A percentile compares a stretch with the other conserved stretches of the same genome.
phyloP scores from a whole-genome alignment of 2,888 invertebrate genomes.

The Plagodis pulveraria region DNA sequence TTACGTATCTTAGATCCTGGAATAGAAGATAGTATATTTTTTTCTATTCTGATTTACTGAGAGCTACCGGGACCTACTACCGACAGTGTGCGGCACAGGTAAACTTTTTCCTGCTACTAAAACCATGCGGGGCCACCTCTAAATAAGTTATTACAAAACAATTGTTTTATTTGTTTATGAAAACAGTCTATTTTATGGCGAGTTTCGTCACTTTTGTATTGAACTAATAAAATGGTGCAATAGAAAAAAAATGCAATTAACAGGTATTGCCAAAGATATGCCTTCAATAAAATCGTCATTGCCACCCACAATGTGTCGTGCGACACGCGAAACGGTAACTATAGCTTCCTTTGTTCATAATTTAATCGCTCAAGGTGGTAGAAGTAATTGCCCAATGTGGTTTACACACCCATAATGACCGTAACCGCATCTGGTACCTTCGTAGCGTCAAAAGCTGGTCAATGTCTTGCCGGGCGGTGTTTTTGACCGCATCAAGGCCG shows the following conservation, averaged over 20 bases:
- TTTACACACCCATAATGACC: slow-evolving; percentile 62
- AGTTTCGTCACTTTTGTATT: slow-evolving; percentile 12
- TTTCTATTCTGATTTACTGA: too few relatives aligned
- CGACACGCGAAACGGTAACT: slow-evolving; percentile 69
- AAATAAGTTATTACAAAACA: too few relatives aligned
- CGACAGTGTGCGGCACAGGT: too few relatives aligned
- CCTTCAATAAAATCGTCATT: slow-evolving; percentile 42
- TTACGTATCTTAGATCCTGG: too few relatives aligned
- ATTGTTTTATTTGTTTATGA: background rate
- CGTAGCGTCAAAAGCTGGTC: slow-evolving; percentile 60
- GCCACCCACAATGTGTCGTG: slow-evolving; percentile 67
- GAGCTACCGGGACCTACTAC: too few relatives aligned
- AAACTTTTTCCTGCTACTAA: too few relatives aligned
- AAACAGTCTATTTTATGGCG: background rate
- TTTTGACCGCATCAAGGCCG: slow-evolving; percentile 79
- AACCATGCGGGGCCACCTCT: too few relatives aligned
- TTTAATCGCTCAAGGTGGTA: slow-evolving; percentile 71
- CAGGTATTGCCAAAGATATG: slow-evolving; percentile 29
- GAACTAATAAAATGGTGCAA: slow-evolving; percentile 17
- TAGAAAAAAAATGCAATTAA: slow-evolving; percentile 7
- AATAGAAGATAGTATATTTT: too few relatives aligned
- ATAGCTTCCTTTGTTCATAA: slow-evolving; percentile 70
- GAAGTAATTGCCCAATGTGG: slow-evolving; percentile 73
- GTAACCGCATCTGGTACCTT: slow-evolving; percentile 61
- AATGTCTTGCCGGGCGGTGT: slow-evolving; percentile 69